A percentile compares a stretch with the other conserved stretches of the same genome.
These are phyloP conservation scores for Alcedo atthis DNA, from an alignment of 2,797 vertebrate species.

Conservation along the genomic window DNA sequence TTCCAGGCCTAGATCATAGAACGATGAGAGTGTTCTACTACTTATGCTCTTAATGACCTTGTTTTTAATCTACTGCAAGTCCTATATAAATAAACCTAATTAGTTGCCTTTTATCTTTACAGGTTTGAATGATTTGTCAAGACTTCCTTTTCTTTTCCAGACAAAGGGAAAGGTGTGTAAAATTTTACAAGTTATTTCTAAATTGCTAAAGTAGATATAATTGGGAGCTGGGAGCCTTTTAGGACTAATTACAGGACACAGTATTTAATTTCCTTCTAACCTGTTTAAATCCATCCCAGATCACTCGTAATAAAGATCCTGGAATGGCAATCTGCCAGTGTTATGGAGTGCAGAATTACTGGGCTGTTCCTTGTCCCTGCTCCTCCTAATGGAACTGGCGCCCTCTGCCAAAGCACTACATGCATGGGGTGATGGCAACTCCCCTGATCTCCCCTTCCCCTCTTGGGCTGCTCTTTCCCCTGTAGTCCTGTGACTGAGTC, in stretches of 20 bases:
- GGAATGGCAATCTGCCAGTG: neutral
- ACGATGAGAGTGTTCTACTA: accelerated
- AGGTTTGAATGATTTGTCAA: neutral
- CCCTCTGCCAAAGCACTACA: neutral
- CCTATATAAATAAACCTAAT: neutral
- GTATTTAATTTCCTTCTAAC: neutral
- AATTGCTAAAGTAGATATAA: neutral
- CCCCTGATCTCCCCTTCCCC: neutral
- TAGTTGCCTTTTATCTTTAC: neutral
- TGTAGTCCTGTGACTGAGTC: neutral
- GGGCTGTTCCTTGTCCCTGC: neutral
- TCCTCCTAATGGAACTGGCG: neutral
- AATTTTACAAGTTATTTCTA: neutral
- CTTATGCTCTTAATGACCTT: neutral
- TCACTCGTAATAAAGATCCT: neutral
- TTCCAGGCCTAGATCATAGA: neutral
- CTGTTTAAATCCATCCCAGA: neutral
- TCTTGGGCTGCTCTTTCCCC: accelerated
- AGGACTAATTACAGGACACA: neutral
- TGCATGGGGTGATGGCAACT: neutral
- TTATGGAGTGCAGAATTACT: neutral
- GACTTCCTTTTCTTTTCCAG: neutral
- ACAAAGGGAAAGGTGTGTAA: neutral
- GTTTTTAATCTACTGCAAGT: neutral
- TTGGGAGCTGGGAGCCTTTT: neutral